Conservation (phyloP, 2,888 invertebrate genomes). For the Drosophila incognita region DNA sequence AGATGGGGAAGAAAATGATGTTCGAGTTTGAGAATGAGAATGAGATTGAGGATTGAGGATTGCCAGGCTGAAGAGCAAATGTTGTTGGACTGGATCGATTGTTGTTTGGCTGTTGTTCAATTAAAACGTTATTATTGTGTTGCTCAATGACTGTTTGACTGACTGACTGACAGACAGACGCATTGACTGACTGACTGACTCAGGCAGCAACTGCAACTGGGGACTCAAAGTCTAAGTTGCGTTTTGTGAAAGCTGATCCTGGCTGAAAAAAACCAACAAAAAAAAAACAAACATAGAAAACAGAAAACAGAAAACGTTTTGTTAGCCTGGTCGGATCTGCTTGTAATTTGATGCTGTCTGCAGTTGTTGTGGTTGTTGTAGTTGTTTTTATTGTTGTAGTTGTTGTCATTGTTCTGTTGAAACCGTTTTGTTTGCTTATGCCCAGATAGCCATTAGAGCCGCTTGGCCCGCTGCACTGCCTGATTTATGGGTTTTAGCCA, state of each 20-base stretch:
- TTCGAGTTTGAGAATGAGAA: slow-evolving; percentile 4
- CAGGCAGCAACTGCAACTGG: slow-evolving; percentile 51
- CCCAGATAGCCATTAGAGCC: slow-evolving; percentile 49
- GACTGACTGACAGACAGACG: slow-evolving; percentile 33
- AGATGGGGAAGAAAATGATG: slow-evolving; percentile 8
- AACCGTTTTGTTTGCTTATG: slow-evolving; percentile 75
- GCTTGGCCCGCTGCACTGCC: slow-evolving; percentile 27
- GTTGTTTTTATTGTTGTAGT: slow-evolving; percentile 16
- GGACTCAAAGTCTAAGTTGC: slow-evolving; percentile 78
- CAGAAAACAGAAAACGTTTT: slow-evolving; percentile 58
- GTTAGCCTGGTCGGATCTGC: slow-evolving; percentile 62
- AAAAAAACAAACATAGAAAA: slow-evolving; percentile 6
- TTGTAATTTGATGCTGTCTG: slow-evolving; percentile 69
- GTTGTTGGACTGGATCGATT: slow-evolving; percentile 63
- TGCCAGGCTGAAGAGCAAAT: slow-evolving; percentile 45
- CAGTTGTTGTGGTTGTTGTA: slow-evolving; percentile 23
- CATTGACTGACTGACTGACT: slow-evolving; percentile 38
- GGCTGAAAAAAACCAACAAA: slow-evolving; percentile 27
- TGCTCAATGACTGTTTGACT: slow-evolving; percentile 44
- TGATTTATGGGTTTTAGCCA: slow-evolving; percentile 65
- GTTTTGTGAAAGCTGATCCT: slow-evolving; percentile 78
- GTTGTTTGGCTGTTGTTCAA: slow-evolving; percentile 72
- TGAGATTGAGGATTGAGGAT: slow-evolving; percentile 8
- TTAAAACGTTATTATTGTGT: slow-evolving; percentile 81
- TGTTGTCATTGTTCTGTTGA: slow-evolving; percentile 36